Evolutionary conservation across 2,797 vertebrate genomes (phyloP).

Genomic region (Poliocrania exsul): DNA sequence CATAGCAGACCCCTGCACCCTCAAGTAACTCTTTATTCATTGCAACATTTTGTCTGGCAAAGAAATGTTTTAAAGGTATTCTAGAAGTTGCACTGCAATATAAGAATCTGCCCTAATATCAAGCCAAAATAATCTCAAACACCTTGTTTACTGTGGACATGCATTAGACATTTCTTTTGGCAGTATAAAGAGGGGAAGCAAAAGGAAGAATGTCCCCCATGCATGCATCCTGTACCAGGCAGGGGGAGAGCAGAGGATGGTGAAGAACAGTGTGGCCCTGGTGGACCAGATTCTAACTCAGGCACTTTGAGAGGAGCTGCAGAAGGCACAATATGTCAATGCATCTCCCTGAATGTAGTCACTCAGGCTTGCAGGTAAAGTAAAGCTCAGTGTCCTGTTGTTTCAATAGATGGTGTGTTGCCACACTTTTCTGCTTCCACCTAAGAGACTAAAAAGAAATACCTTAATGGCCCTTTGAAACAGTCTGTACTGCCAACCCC

Average conservation of each 20-base stretch:
- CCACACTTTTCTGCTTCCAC: neutral
- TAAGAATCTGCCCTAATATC: neutral
- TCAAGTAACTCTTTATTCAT: neutral
- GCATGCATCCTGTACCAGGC: neutral
- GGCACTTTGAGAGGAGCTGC: neutral
- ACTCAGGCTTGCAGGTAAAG: rapidly evolving
- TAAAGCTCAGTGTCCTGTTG: neutral
- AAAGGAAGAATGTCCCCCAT: neutral
- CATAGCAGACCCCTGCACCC: rapidly evolving
- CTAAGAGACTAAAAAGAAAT: neutral
- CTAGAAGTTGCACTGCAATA: neutral
- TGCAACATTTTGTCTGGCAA: neutral
- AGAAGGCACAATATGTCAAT: rapidly evolving
- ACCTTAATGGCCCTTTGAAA: neutral
- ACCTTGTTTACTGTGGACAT: neutral
- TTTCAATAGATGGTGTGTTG: neutral
- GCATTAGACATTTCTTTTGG: neutral
- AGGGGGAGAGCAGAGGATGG: neutral
- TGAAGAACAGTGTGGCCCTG: neutral
- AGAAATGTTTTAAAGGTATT: neutral
- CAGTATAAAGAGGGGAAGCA: neutral
- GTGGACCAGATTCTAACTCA: rapidly evolving
- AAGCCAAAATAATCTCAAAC: neutral
- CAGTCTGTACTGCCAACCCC: neutral
- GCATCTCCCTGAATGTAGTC: neutral